Base-by-base conservation (phyloP, 2,888 invertebrate genomes). In the Encarsia formosa region DNA sequence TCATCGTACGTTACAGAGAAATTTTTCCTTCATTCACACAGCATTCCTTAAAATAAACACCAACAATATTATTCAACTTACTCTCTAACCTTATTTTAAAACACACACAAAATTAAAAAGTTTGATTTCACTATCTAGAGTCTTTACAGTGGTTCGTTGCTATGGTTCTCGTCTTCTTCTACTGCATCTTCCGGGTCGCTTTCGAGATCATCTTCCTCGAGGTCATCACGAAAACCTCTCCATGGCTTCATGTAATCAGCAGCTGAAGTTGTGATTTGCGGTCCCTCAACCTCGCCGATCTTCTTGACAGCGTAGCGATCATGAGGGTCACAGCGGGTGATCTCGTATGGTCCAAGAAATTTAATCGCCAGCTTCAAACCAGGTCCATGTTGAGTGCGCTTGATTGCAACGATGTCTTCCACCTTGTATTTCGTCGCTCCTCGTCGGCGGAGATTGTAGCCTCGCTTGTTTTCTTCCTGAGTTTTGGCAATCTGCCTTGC, bases 241-340 rank as follows among this genome's bases (percentile, higher is more conserved):
- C 49, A 53, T 18, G 16, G 22, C 38, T 55, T 55, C 48, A 55
- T 55, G 2, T 23, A 43, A 5, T 52, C 52, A 1, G 52, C 52
- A 9, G 48, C 45, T 0, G 42, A 24, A 4, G 42, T 46, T 0
- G 54, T 50, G 22, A 31, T 15, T 4, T 39, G 38, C 15, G n/a
- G 38, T 6, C 50, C 37, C n/a, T 24, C 43, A 22, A 13, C 37
- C 4, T 34, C 29, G n/a, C 19, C 23, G 13, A 18, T 2, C n/a
- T 4, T 26, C 19, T 16, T 11, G 2, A n/a, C 66, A 19, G 61
- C 60, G 48, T 72, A 72, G 13, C 65, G 48, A 26, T 72, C 64
- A 38, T 68, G 65, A 5, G 60, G 19, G 23, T 64, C 59, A 1
- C 56, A 49, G 45, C 59, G 59, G 4, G 22, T 34, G 4, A 61